Base-by-base conservation (phyloP, 2,113 vertebrate genomes). In the Coreoperca whiteheadi region DNA sequence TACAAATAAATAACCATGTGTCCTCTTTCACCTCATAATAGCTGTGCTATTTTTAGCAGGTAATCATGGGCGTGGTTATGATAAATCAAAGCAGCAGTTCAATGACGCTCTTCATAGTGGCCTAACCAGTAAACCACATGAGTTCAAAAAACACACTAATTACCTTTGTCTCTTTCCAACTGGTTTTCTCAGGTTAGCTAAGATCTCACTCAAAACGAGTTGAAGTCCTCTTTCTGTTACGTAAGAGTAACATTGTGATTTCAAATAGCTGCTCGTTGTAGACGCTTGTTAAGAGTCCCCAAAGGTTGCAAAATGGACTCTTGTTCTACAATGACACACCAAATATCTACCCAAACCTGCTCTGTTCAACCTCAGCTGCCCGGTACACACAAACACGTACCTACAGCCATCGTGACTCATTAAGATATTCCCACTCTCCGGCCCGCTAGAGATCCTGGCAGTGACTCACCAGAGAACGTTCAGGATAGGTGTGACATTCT, bases 401-500 rank as follows among this genome's bases (percentile, higher is more conserved):
- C 46, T 43, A 71, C 64, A 54, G 30, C 4, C 1, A 77, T 74
- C 20, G 15, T 89, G 90, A 92, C 60, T 88, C 73, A 85, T 82
- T 79, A 50, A 88, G 74, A 91, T 85, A 84, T 83, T 73, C 77
- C 82, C 75, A 70, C 65, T 76, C 48, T 56, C 28, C 41, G n/a
- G 60, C 83, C 77, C 20, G 72, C 71, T 6, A 9, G 41, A 79
- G 57, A 66, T 60, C 50, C 66, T 66, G 48, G 37, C 59, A 50
- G 72, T 87, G 89, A 88, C 43, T 91, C 84, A 87, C 50, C 48
- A n/a, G 41, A 59, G 46, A 79, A 88, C 83, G 68, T 59, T 65
- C 54, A 74, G 82, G 32, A 70, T 51, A 83, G 80, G 81, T 87
- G 87, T 63, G 77, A 92, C 79, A 73, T 89, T 79, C 83, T 79